Conservation (phyloP, 2,888 invertebrate genomes). For the Morpho helenor region DNA sequence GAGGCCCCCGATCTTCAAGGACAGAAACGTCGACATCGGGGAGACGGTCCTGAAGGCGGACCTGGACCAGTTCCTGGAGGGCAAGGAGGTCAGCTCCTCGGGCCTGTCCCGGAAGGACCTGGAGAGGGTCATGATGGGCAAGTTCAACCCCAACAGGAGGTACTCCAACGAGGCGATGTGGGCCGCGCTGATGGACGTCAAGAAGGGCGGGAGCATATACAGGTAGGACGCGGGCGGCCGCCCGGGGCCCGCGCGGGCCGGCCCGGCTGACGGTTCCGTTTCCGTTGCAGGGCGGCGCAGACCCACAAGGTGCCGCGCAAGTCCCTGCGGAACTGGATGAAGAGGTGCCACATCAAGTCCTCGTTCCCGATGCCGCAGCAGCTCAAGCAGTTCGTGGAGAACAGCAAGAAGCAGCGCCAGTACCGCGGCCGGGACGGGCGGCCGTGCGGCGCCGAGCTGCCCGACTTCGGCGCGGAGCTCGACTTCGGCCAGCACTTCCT, state of each 20-base stretch:
- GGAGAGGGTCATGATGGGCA: slow-evolving; percentile 75
- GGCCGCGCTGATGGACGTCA: slow-evolving; percentile 80
- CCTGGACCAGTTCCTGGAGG: slow-evolving; percentile 71
- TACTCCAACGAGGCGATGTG: slow-evolving; percentile 78
- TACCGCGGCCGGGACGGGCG: slow-evolving; percentile 42
- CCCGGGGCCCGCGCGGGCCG: neutral
- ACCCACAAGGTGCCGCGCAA: slow-evolving; percentile 80
- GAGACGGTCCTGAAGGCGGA: slow-evolving; percentile 71
- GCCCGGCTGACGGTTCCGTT: neutral
- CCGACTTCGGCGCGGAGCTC: slow-evolving; percentile 43
- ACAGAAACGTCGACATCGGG: slow-evolving; percentile 64
- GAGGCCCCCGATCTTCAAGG: slow-evolving; percentile 67
- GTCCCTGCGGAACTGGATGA: slow-evolving; percentile 81
- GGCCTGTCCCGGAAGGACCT: slow-evolving; percentile 69
- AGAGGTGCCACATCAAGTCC: slow-evolving; percentile 79
- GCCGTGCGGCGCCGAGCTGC: slow-evolving; percentile 20
- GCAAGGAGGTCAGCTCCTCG: slow-evolving; percentile 71
- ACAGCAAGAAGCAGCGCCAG: slow-evolving; percentile 71
- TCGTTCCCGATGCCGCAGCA: slow-evolving; percentile 80
- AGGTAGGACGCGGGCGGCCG: slow-evolving; percentile 46
- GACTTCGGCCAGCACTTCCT: slow-evolving; percentile 71
- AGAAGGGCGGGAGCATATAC: slow-evolving; percentile 80
- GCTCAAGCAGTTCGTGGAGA: slow-evolving; percentile 76
- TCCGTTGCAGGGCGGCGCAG: slow-evolving; percentile 74
- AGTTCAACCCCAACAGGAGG: slow-evolving; percentile 71